These are phyloP conservation scores for Erynnis tages DNA, from an alignment of 2,888 invertebrate genomes.

Conservation along the genomic window DNA sequence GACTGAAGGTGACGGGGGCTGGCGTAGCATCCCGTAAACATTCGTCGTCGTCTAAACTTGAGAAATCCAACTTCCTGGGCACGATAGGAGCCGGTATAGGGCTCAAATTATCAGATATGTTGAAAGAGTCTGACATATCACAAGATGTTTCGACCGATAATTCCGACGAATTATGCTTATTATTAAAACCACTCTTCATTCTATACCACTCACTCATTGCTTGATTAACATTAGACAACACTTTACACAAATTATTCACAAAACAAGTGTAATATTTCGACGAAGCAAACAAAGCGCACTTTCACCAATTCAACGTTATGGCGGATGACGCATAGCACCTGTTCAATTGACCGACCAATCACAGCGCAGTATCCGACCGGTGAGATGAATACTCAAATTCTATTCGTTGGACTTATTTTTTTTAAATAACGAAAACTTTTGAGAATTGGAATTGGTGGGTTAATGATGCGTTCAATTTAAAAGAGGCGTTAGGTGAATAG, in stretches of 20 bases:
- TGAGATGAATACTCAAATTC: conserved; percentile 55
- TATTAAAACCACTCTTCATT: conserved; percentile 64
- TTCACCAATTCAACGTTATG: conserved; percentile 72
- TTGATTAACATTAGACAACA: conserved; percentile 54
- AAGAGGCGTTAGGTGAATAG: neutral
- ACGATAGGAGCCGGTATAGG: conserved; percentile 77
- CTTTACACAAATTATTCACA: conserved; percentile 54
- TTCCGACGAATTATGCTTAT: conserved; percentile 75
- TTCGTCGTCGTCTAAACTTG: conserved; percentile 67
- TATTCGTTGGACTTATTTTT: conserved; percentile 57
- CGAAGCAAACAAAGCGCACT: conserved; percentile 63
- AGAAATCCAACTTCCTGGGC: conserved; percentile 83
- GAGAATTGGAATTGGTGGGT: neutral
- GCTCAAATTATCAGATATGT: conserved; percentile 81
- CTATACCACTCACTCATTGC: conserved; percentile 75
- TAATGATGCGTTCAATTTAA: conserved; percentile 19
- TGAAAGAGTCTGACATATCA: conserved; percentile 84
- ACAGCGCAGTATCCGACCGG: conserved; percentile 59
- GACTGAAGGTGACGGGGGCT: conserved; percentile 60
- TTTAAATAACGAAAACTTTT: conserved; percentile 44
- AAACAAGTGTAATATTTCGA: conserved; percentile 46
- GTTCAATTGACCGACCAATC: conserved; percentile 61
- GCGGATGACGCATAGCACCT: conserved; percentile 81
- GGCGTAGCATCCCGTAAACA: conserved; percentile 59
- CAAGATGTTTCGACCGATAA: conserved; percentile 82